Base-by-base conservation (phyloP, 2,888 invertebrate species). In the Apotomis betuletana region DNA sequence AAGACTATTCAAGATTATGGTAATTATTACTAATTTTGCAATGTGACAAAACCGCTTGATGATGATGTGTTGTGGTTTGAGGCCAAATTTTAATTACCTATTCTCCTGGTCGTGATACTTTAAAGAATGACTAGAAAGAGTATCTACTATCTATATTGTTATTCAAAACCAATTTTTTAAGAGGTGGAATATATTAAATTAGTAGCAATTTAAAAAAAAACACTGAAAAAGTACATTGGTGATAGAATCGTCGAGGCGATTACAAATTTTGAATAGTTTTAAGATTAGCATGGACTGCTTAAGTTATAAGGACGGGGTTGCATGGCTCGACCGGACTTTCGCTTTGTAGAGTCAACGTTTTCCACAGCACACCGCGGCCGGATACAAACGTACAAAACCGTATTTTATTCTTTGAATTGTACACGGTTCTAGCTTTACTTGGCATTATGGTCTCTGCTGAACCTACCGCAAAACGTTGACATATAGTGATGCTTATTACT, bases 341-440 rank as follows among this genome's bases (percentile, higher is more conserved):
- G 67, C 60, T 61, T 67, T 77, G 74, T 77, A 74, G 63, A 69
- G 74, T 59, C 60, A 75, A 80, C 82, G 81, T 90, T 91, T 90
- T 92, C 91, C 90, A 89, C 81, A 87, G 85, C 92, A 91, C 91
- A 89, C 77, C 81, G 80, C 85, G 84, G 75, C 76, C 85, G 89
- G 88, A 88, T 87, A 87, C 85, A 74, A 71, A 74, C 67, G 64
- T 77, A 77, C 74, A 74, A 76, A 79, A 80, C 75, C 82, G 76
- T 81, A 79, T 85, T 49, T 49, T 80, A 80, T 77, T 80, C 81
- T 80, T 80, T 76, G 79, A 83, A 78, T 75, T 87, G 83, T 88
- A 86, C 79, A 81, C 81, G 82, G 82, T 82, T 76, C 79, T 78
- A 78, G 83, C 81, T 82, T 85, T 77, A 81, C 75, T 78, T 81